A percentile compares a stretch with the other conserved stretches of the same genome.
Conservation (phyloP, 2,113 vertebrate species). For the Ptilorrhoa leucosticta region DNA sequence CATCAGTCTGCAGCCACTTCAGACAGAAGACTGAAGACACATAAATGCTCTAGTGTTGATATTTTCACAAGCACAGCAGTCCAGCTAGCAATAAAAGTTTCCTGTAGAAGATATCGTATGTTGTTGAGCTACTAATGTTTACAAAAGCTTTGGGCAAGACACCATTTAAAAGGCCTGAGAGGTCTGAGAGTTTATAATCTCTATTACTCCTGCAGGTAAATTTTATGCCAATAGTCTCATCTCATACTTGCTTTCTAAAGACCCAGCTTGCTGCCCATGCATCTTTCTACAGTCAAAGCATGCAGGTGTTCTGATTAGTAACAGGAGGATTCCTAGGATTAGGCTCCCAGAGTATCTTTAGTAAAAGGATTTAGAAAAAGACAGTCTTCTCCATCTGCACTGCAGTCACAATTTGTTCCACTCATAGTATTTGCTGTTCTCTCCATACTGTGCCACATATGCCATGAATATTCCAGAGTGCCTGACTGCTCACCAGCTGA, state of each 20-base stretch:
- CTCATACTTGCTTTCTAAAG: neutral
- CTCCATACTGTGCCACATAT: neutral
- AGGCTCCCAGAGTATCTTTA: neutral
- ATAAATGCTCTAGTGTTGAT: neutral
- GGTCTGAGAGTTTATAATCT: neutral
- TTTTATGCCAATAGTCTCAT: neutral
- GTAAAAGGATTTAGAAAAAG: neutral
- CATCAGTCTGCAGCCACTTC: neutral
- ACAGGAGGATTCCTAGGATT: neutral
- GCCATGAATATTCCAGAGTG: neutral
- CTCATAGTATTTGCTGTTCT: neutral
- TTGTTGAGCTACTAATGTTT: neutral
- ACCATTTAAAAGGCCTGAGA: neutral
- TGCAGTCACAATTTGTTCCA: neutral
- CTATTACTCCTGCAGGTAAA: neutral
- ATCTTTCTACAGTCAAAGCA: neutral
- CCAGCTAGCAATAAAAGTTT: neutral
- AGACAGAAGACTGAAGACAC: neutral
- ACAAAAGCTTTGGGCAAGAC: neutral
- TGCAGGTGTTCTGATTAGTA: neutral
- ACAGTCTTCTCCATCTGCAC: neutral
- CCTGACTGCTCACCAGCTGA: neutral
- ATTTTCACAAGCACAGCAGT: neutral
- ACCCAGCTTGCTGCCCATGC: neutral
- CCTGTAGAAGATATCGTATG: neutral